Base-by-base conservation (phyloP, 1,140 invertebrate genomes). In the Ruditapes philippinarum region DNA sequence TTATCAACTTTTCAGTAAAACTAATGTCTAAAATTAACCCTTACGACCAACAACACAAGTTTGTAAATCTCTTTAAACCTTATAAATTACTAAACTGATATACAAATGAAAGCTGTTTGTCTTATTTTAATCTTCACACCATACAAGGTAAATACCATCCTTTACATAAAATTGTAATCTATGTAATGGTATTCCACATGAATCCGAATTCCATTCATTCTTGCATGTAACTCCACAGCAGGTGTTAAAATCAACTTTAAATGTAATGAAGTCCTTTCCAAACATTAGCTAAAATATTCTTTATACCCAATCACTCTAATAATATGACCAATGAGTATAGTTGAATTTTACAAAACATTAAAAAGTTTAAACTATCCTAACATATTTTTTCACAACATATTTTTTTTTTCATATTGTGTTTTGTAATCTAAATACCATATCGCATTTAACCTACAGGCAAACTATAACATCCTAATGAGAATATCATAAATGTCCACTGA, bases 181-280 rank as follows among this genome's bases (percentile, higher is more conserved):
- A 70, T 70, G 65, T 17, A 28, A 70, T 9, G 19, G 11, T 70
- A 70, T 38, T 70, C 65, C 65, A 40, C 65, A 28, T 14, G 65
- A 70, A 70, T 31, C 12, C 36, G 65, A 70, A 70, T 70, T 70
- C 65, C 65, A 70, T 70, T 70, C 65, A 38, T 40, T 38, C 9
- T 19, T 4, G n/a, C 22, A 62, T 7, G 57, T 62, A 28, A n/a
- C 57, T 62, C 22, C 9, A 62, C 22, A 28, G 28, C 57, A 62
- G 57, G 57, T 62, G 57, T 62, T 28, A 28, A 62, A 25, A 57
- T n/a, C n/a, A n/a, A n/a, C n/a, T n/a, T n/a, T n/a, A n/a, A n/a
- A n/a, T n/a, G n/a, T n/a, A n/a, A n/a, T n/a, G n/a, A n/a, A n/a
- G n/a, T n/a, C n/a, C n/a, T n/a, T n/a, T n/a, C n/a, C n/a, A n/a